Conservation (phyloP, 2,797 vertebrate species). For the Gallinago nigripennis region DNA sequence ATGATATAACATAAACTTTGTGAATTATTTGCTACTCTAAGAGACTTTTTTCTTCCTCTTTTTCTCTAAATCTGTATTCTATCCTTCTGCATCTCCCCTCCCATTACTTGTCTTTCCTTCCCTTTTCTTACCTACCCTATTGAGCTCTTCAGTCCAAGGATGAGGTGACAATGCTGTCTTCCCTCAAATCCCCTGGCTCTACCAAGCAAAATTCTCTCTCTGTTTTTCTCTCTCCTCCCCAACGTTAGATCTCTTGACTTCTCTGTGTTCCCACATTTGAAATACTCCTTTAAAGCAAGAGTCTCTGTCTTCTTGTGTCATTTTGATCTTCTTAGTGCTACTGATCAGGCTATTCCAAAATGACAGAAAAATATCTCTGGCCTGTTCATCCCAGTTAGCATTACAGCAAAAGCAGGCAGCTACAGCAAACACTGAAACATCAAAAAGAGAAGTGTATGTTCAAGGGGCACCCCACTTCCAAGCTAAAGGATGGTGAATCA, state of each 20-base stretch:
- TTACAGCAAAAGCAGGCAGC: conserved; percentile 13
- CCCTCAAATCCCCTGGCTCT: not conserved
- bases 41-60: not conserved
- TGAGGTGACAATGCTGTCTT: not conserved
- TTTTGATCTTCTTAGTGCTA: conserved; percentile 46
- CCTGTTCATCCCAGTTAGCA: not conserved
- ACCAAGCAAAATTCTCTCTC: not conserved
- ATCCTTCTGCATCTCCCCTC: not conserved
- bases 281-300: conserved; percentile 40
- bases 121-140: not conserved
- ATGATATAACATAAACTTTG: not conserved
- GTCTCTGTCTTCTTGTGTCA: conserved; percentile 23
- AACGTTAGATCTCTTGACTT: not conserved
- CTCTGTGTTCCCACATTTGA: not conserved
- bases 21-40: not conserved
- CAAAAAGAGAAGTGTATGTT: not conserved
- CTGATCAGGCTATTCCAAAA: conserved; percentile 28
- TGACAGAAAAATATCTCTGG: conserved; percentile 43
- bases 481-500: not conserved
- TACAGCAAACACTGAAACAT: not conserved
- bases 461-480: not conserved
- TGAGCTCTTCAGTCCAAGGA: not conserved
- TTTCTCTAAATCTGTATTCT: not conserved
- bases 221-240: conserved; percentile 1
- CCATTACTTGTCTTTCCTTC: not conserved